phyloP scores from a whole-genome alignment of 2,113 vertebrate species.

The Cryptomyrus ogoouensis region DNA sequence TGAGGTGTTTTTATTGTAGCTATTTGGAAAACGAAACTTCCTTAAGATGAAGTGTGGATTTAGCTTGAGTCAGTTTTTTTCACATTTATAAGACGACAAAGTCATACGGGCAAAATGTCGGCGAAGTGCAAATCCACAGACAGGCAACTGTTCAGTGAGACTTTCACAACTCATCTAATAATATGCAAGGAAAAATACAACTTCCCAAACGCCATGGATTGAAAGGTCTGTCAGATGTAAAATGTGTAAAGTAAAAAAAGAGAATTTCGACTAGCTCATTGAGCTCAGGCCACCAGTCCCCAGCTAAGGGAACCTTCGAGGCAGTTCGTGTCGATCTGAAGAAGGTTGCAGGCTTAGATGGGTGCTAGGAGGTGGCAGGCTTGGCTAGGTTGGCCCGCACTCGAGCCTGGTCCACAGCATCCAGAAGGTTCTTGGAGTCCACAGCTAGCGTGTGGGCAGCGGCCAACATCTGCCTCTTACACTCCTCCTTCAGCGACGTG shows the following conservation, averaged over 20 bases:
- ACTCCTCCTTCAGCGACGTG: slow-evolving; percentile 85
- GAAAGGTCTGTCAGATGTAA: not conserved
- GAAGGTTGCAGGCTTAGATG: not conserved
- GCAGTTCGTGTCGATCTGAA: not conserved
- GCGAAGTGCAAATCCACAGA: not conserved
- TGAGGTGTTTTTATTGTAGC: not conserved
- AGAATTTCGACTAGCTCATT: not conserved
- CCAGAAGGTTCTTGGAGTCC: slow-evolving; percentile 92
- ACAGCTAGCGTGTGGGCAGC: slow-evolving; percentile 86
- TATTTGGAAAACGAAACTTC: not conserved
- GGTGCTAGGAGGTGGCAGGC: slow-evolving; percentile 41
- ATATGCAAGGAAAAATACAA: not conserved
- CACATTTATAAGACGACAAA: not conserved
- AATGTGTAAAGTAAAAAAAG: not conserved
- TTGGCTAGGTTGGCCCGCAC: slow-evolving; percentile 76
- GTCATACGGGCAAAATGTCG: not conserved
- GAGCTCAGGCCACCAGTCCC: not conserved
- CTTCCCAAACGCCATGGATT: not conserved
- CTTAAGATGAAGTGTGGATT: not conserved
- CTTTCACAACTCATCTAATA: not conserved
- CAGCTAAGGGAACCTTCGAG: not conserved
- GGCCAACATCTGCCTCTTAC: slow-evolving; percentile 84
- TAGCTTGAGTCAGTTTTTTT: not conserved
- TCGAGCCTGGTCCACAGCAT: slow-evolving; percentile 86
- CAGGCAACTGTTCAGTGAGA: not conserved